A percentile compares a stretch with the other conserved stretches of the same genome.
phyloP scores from a whole-genome alignment of 2,113 vertebrate species.

The Hippocampus mohnikei region DNA sequence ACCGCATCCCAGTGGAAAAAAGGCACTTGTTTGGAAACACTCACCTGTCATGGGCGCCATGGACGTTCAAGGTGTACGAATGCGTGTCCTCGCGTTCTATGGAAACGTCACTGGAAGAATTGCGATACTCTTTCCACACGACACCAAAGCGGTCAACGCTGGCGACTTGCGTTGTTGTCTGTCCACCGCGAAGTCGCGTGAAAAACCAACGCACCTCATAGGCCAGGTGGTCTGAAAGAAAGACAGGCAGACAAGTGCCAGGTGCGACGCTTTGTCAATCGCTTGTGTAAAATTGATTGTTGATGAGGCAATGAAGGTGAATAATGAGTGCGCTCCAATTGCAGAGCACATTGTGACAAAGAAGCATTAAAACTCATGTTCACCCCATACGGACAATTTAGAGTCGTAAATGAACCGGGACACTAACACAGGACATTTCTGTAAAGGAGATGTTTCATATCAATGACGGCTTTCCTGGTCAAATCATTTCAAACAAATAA shows the following conservation, averaged over 20 bases:
- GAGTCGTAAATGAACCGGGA: too few relatives aligned
- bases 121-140: conserved; percentile 72
- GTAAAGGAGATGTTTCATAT: too few relatives aligned
- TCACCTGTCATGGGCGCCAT: conserved; percentile 78
- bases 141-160: conserved; percentile 81
- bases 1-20: too few relatives aligned
- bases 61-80: conserved; percentile 79
- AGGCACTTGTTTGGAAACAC: not conserved
- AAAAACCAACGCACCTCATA: conserved; percentile 90
- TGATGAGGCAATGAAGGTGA: too few relatives aligned
- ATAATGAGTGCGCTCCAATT: too few relatives aligned
- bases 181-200: conserved; percentile 68
- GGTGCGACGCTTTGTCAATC: not conserved
- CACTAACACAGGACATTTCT: too few relatives aligned
- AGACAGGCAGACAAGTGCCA: not conserved
- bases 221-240: conserved; percentile 77
- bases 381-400: too few relatives aligned
- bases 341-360: too few relatives aligned
- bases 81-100: conserved; percentile 76
- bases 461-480: too few relatives aligned
- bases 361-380: too few relatives aligned
- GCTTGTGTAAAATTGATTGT: not conserved
- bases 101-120: conserved; percentile 83
- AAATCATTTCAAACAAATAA: too few relatives aligned
- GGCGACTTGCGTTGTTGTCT: conserved; percentile 67